These are phyloP conservation scores for Beaufortia kweichowensis DNA, from an alignment of 2,113 vertebrate species.

Conservation along the genomic window DNA sequence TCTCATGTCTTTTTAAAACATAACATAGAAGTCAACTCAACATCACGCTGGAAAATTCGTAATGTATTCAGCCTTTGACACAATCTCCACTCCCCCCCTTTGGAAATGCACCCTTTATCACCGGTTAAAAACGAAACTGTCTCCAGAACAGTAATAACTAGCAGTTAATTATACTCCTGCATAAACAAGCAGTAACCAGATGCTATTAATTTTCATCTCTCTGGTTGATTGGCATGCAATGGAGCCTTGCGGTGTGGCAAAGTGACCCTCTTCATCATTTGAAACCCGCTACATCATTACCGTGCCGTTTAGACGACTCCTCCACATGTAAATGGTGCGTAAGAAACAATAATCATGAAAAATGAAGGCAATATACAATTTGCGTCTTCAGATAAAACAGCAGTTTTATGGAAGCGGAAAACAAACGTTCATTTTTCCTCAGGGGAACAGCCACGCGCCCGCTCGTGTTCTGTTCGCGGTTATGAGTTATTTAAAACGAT, in stretches of 20 bases:
- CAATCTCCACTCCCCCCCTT: neutral
- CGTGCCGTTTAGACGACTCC: neutral
- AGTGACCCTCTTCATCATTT: slow-evolving; percentile 39
- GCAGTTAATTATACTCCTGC: slow-evolving; percentile 41
- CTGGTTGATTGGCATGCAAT: slow-evolving; percentile 36
- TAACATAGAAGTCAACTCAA: neutral
- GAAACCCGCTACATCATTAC: slow-evolving; percentile 17
- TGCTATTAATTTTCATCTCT: slow-evolving; percentile 28
- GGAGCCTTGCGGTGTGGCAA: slow-evolving; percentile 28
- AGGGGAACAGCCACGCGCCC: neutral
- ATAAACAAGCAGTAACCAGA: slow-evolving; percentile 37
- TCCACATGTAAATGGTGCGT: slow-evolving; percentile 36
- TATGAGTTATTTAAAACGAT: slow-evolving; percentile 38
- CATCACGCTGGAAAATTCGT: neutral
- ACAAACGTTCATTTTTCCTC: slow-evolving; percentile 26
- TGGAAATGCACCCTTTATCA: slow-evolving; percentile 22
- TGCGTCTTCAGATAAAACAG: slow-evolving; percentile 29
- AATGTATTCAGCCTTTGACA: neutral
- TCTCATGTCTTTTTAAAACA: neutral
- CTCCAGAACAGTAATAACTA: slow-evolving; percentile 37
- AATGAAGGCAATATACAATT: slow-evolving; percentile 24
- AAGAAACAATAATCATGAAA: slow-evolving; percentile 49
- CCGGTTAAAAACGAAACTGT: slow-evolving; percentile 17
- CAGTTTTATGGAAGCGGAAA: slow-evolving; percentile 33
- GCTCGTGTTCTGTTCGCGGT: slow-evolving; percentile 1